Conservation (phyloP, 2,797 vertebrate species). For the Pteronotus mesoamericanus region DNA sequence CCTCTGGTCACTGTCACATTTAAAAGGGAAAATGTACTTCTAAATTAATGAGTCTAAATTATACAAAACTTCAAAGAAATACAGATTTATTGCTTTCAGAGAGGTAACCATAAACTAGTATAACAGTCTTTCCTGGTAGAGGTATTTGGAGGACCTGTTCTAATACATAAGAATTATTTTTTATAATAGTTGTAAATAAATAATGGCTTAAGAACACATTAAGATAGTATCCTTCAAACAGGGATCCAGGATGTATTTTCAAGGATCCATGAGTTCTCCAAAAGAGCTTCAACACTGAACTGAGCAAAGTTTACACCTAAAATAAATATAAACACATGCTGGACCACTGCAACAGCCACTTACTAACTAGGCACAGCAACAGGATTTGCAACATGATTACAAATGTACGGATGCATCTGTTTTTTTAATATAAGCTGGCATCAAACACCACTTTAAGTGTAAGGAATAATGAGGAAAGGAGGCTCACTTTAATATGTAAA, state of each 20-base stretch:
- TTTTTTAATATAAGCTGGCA: background rate
- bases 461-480: background rate
- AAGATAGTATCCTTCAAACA: background rate
- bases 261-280: background rate
- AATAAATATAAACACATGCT: constrained; percentile 26
- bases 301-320: background rate
- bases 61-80: constrained; percentile 18
- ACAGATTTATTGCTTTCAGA: constrained; percentile 26
- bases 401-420: background rate
- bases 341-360: background rate
- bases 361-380: background rate
- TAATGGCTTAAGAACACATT: constrained; percentile 33
- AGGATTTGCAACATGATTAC: background rate
- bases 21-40: constrained; percentile 20
- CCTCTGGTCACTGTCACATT: background rate
- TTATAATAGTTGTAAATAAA: background rate
- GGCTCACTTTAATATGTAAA: background rate
- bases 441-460: background rate
- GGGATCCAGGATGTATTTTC: background rate
- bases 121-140: background rate
- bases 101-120: background rate
- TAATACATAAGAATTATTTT: constrained; percentile 38
- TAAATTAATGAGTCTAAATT: constrained; percentile 43
- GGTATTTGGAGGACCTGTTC: background rate
- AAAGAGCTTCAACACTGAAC: background rate